A percentile compares a stretch with the other conserved stretches of the same genome.
phyloP scores from a whole-genome alignment of 1,140 invertebrate species.

The Homarus americanus region DNA sequence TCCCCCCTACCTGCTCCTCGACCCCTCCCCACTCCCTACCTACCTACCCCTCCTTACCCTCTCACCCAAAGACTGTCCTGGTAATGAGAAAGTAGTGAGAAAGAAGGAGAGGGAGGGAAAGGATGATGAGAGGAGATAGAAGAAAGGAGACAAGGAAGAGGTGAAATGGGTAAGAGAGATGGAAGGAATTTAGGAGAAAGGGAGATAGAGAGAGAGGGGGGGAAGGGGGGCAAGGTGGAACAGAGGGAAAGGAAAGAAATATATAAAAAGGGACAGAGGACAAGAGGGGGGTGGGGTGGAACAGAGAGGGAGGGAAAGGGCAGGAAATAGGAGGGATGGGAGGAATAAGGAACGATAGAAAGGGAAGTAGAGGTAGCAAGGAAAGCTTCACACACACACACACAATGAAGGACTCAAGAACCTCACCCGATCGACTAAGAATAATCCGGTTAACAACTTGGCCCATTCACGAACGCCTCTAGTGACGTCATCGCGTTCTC shows the following conservation, averaged over 20 bases:
- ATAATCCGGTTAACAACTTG: neutral
- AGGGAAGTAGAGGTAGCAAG: too few species aligned
- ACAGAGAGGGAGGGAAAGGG: too few species aligned
- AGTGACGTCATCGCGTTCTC: neutral
- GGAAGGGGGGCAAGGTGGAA: neutral
- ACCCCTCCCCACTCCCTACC: neutral
- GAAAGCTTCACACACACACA: too few species aligned
- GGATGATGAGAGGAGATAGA: neutral
- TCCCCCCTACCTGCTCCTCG: neutral
- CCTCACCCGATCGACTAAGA: neutral
- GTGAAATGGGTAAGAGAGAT: neutral
- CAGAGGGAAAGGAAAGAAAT: neutral
- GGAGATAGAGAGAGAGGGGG: neutral
- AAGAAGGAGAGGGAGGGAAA: neutral
- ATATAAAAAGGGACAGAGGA: too few species aligned
- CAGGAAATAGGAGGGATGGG: too few species aligned
- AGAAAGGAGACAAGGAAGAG: too few species aligned
- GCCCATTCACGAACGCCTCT: neutral
- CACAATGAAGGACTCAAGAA: too few species aligned
- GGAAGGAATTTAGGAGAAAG: neutral
- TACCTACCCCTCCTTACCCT: neutral
- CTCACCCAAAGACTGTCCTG: neutral
- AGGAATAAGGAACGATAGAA: too few species aligned
- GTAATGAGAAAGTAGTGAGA: too few species aligned
- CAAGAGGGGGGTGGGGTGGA: too few species aligned